Percentiles rank a stretch among this genome's conserved stretches.
Conservation (phyloP, 2,113 vertebrate species). For the Pogonocichla stellata region DNA sequence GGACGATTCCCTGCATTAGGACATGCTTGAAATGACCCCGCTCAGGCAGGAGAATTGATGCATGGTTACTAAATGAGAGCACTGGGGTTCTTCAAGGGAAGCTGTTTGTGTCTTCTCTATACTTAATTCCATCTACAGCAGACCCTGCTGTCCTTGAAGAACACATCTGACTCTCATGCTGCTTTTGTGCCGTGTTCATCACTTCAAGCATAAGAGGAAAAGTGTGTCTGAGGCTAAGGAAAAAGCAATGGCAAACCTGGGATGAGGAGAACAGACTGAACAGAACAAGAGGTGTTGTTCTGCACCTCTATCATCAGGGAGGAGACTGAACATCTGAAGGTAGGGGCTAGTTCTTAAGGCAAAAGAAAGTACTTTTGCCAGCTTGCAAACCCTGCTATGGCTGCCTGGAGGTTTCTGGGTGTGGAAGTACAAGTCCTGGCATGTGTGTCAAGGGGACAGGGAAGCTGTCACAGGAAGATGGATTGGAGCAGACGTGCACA, state of each 20-base stretch:
- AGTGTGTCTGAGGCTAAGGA: background rate
- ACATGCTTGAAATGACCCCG: background rate
- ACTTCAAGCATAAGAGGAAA: background rate
- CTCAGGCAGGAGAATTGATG: background rate
- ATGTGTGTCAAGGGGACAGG: background rate
- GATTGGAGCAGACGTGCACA: constrained; percentile 1
- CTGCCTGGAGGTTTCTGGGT: constrained; percentile 12
- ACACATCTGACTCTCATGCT: background rate
- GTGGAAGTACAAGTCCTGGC: constrained; percentile 12
- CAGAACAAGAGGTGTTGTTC: background rate
- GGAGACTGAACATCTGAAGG: background rate
- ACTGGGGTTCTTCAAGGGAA: background rate
- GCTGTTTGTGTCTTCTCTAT: background rate
- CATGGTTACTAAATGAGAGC: background rate
- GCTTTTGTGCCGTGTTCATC: background rate
- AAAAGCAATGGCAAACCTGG: background rate
- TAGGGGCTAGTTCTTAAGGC: background rate
- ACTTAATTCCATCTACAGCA: background rate
- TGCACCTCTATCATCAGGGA: background rate
- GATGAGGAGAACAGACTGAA: background rate
- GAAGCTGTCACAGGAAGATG: background rate
- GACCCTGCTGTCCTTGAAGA: background rate
- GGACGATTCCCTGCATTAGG: background rate
- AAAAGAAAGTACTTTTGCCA: background rate
- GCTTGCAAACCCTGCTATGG: fast-evolving